Evolutionary conservation across 1,140 invertebrate species (phyloP).

Genomic region (Plodia interpunctella): DNA sequence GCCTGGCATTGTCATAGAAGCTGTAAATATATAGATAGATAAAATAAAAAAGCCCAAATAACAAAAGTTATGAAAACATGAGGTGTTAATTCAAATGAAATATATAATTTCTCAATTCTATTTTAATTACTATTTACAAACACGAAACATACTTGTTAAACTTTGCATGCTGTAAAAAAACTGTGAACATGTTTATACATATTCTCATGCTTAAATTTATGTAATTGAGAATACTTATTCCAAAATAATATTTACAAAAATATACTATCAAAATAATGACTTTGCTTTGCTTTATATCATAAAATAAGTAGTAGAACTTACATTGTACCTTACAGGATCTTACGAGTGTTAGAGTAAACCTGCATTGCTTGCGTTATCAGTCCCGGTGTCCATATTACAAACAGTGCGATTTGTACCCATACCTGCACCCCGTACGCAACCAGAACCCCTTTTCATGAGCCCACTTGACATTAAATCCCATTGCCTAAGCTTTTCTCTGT

Average conservation of each 20-base stretch:
- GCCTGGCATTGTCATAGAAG: slow-evolving; percentile 76
- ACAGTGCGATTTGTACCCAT: slow-evolving; percentile 61
- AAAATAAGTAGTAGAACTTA: slow-evolving; percentile 62
- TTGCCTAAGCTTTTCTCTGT: slow-evolving; percentile 89
- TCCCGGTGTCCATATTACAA: slow-evolving; percentile 58
- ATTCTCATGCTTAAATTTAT: slow-evolving; percentile 58
- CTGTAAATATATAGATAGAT: slow-evolving; percentile 28
- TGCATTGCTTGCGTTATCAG: slow-evolving; percentile 66
- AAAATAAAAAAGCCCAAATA: not conserved
- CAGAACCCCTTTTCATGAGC: slow-evolving; percentile 74
- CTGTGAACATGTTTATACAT: slow-evolving; percentile 24
- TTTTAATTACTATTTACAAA: slow-evolving; percentile 44
- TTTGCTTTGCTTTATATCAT: slow-evolving; percentile 59
- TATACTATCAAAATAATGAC: slow-evolving; percentile 36
- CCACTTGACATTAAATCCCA: slow-evolving; percentile 92
- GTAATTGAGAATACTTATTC: slow-evolving; percentile 22
- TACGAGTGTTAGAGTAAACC: slow-evolving; percentile 67
- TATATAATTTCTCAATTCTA: slow-evolving; percentile 49
- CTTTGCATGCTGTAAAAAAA: slow-evolving; percentile 43
- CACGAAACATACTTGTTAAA: slow-evolving; percentile 45
- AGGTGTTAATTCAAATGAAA: no score
- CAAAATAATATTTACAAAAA: slow-evolving; percentile 45
- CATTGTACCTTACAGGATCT: slow-evolving; percentile 63
- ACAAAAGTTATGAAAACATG: no score
- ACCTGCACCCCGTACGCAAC: slow-evolving; percentile 67